phyloP scores from a whole-genome alignment of 1,140 invertebrate genomes.

The Drosophila yakuba region DNA sequence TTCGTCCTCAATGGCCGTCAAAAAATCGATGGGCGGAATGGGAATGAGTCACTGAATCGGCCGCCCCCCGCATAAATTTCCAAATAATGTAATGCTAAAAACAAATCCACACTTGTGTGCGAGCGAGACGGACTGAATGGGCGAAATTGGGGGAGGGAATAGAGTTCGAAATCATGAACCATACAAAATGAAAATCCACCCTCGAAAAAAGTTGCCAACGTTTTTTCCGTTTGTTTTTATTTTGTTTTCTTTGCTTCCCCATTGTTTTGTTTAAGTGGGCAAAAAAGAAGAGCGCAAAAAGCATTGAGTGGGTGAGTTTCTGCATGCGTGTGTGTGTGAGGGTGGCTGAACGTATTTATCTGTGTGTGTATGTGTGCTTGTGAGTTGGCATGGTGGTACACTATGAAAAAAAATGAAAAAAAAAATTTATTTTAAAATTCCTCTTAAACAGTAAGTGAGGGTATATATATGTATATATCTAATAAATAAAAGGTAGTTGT shows the following conservation, averaged over 20 bases:
- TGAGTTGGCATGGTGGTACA: slow-evolving; percentile 13
- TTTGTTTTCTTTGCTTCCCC: slow-evolving; percentile 50
- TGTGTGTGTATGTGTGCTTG: slow-evolving; percentile 25
- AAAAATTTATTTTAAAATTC: no score
- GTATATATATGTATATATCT: no score
- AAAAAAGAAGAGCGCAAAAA: slow-evolving; percentile 75
- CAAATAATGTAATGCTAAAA: slow-evolving; percentile 80
- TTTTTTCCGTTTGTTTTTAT: slow-evolving; percentile 55
- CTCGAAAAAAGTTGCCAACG: slow-evolving; percentile 75
- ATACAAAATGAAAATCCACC: slow-evolving; percentile 82
- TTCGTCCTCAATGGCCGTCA: slow-evolving; percentile 16
- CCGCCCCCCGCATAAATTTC: slow-evolving; percentile 81
- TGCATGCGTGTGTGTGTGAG: slow-evolving; percentile 10
- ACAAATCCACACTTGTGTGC: slow-evolving; percentile 49
- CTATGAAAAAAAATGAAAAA: not conserved
- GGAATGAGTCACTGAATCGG: slow-evolving; percentile 32
- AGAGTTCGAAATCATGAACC: slow-evolving; percentile 82
- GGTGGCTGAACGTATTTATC: slow-evolving; percentile 19
- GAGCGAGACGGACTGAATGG: slow-evolving; percentile 7
- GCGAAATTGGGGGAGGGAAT: slow-evolving; percentile 56
- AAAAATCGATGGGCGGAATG: slow-evolving; percentile 72
- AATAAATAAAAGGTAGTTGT: no score
- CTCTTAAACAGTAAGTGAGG: not conserved
- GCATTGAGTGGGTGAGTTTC: slow-evolving; percentile 45
- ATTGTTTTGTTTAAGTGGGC: slow-evolving; percentile 62